Base-by-base conservation (phyloP, 2,888 invertebrate genomes). In the Parascotia fuliginaria region DNA sequence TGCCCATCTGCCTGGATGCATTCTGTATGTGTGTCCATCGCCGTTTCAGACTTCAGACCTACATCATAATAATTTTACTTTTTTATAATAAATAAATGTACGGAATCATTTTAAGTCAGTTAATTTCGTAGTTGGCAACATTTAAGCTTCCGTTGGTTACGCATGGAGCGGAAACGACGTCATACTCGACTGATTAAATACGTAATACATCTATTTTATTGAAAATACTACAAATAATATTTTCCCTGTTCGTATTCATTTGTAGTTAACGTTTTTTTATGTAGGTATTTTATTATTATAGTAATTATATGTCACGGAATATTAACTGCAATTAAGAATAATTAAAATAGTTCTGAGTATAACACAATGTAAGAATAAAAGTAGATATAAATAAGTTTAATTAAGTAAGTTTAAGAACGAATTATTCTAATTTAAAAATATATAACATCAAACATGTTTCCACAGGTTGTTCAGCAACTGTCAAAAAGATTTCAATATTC, bases 101-200 rank as follows among this genome's bases (percentile, higher is more conserved):
- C 47, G 28, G 65, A 53, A 47, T 49, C 41, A 12, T 27, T 0
- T 3, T n/a, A 11, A 7, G 13, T 13, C 22, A 9, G 12, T 12
- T 2, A 13, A 32, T 28, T 33, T 12, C 33, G 31, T 34, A 39
- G 19, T 43, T 42, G 9, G 13, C 9, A 40, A 32, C 12, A 49
- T 46, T 46, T 47, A 43, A 29, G 28, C 27, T 12, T n/a, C 7
- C 16, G 12, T 13, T 34, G 29, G 34, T 33, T 13, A 9, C 47
- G 45, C 42, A 48, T 48, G 19, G 32, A 50, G 37, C 38, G 55
- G 63, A 64, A 48, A 49, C 31, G 13, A 46, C 40, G 58, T 60
- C 44, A 50, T 57, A 65, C 47, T 13, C 57, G 41, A 61, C 52
- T 65, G 60, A 27, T 14, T 45, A 38, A 45, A 53, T 38, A 40